Evolutionary conservation across 2,113 vertebrate species (phyloP), one percentile per base, ranked within the genome.

Genomic region (Leucosticte australis): DNA sequence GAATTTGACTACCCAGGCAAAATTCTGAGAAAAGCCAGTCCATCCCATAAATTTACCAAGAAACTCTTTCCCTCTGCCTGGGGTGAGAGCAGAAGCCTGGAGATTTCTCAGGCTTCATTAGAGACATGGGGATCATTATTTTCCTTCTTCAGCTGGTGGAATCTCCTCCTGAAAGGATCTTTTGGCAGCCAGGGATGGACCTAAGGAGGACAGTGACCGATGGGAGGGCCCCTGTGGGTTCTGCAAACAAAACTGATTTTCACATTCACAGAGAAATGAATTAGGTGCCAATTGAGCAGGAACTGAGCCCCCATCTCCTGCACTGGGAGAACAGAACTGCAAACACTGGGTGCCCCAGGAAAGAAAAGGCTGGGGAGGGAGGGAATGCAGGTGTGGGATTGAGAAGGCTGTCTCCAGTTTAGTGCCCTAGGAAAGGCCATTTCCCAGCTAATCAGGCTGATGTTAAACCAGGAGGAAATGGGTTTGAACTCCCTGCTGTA

Each of bases 191-290:
- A 67, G 85, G 23, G 88, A 37, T 0, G 7, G 83, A 30, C 77
- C 78, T 81, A 78, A 94, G 50, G 7, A 92, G 95, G 88, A 83
- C 94, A 90, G 59, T 94, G 92, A 94, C 46, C 14, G 42, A 94
- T 59, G 77, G 94, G 74, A 74, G 79, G 78, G 64, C 70, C 67
- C 75, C 60, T 85, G 85, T 62, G 74, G 67, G 23, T 19, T 74
- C 94, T 59, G 10, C 80, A 88, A 94, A 77, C 90, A n/a, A n/a
- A n/a, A 63, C 37, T 44, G 96, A 95, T 95, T 95, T 89, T 69
- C 52, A 69, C 88, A 83, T 89, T 88, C 88, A 8, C 82, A 7
- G 7, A 59, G 92, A 26, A 88, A 89, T 74, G 59, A 93, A 92
- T 92, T n/a, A 49, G 59, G 17, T 74, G 68, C 88, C 88, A 31